These are phyloP conservation scores for Zosterops japonicus DNA, from an alignment of 2,113 vertebrate genomes.

Conservation along the genomic window DNA sequence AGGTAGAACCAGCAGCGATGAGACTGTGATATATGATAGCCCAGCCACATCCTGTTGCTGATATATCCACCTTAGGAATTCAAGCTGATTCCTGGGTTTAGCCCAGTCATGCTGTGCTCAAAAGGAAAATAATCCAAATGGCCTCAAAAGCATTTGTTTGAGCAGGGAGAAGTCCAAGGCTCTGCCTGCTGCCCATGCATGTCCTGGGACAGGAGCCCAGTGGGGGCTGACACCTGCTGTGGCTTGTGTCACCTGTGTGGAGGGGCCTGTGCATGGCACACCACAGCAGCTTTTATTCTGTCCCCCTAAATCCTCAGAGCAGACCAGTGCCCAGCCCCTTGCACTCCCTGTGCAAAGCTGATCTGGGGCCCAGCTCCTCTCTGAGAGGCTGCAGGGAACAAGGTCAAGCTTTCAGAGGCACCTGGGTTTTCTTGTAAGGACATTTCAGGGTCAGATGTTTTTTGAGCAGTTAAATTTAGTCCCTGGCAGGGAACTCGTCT, in stretches of 20 bases:
- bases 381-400: not conserved
- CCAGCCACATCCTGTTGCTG: not conserved
- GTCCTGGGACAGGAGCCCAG: not conserved
- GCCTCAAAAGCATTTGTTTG: not conserved
- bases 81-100: not conserved
- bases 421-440: not conserved
- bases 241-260: not conserved
- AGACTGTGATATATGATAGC: accelerated
- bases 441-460: not conserved
- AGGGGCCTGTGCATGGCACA: accelerated
- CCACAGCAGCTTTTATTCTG: not conserved
- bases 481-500: not conserved
- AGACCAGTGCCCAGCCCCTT: not conserved
- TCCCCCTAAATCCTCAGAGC: accelerated
- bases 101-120: accelerated
- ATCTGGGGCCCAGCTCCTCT: not conserved
- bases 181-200: accelerated
- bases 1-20: not conserved
- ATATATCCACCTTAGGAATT: not conserved
- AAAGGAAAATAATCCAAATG: not conserved
- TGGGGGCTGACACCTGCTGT: accelerated
- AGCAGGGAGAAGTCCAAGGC: not conserved
- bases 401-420: not conserved
- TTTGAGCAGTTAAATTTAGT: no score
- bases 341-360: accelerated